Conservation (phyloP, 2,888 invertebrate species). For the Drosophila nigritarsus region DNA sequence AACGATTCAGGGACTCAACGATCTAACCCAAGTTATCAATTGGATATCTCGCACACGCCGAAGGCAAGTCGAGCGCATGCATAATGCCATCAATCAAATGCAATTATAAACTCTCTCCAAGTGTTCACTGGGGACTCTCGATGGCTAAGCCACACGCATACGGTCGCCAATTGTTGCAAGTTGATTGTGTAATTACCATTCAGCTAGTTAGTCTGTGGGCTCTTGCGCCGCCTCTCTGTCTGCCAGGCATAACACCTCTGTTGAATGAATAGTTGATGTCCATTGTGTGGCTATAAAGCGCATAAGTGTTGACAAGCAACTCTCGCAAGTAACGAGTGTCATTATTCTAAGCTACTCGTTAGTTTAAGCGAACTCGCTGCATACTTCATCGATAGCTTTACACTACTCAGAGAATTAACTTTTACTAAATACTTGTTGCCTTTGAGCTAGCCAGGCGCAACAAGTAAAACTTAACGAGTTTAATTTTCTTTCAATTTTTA, state of each 20-base stretch:
- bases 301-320: neutral
- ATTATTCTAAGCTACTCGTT: neutral
- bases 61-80: slow-evolving; percentile 45
- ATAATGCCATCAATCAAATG: slow-evolving; percentile 77
- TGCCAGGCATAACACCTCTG: slow-evolving; percentile 18
- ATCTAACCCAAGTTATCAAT: neutral
- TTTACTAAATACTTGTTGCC: neutral
- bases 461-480: neutral
- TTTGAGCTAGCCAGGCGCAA: neutral
- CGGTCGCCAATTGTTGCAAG: slow-evolving; percentile 19
- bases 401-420: neutral
- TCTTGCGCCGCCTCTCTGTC: neutral
- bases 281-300: slow-evolving; percentile 9
- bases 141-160: slow-evolving; percentile 3
- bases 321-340: neutral
- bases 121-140: slow-evolving; percentile 19
- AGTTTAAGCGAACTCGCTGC: neutral
- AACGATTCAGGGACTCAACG: slow-evolving; percentile 3
- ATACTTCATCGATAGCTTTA: neutral
- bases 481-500: neutral
- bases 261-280: slow-evolving; percentile 38
- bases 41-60: neutral
- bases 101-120: slow-evolving; percentile 67
- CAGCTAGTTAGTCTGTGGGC: slow-evolving; percentile 1
- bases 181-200: slow-evolving; percentile 41